phyloP scores from a whole-genome alignment of 1,140 invertebrate genomes.

The Drosophila kohkoa region DNA sequence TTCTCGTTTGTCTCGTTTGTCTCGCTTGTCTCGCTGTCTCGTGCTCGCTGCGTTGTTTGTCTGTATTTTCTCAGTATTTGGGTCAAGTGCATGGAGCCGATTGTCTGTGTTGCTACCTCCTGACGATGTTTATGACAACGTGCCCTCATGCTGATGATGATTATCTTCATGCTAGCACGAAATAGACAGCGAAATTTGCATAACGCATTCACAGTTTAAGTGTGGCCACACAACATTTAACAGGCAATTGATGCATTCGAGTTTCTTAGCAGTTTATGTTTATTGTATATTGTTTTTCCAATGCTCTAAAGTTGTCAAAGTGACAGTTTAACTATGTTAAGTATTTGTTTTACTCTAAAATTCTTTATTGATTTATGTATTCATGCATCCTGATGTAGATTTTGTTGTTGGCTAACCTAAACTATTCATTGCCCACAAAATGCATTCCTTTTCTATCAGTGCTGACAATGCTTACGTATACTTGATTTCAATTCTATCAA shows the following conservation, averaged over 20 bases:
- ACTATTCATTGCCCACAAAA: too few species aligned
- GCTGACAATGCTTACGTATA: too few species aligned
- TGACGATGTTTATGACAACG: constrained; percentile 11
- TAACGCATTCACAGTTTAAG: constrained; percentile 35
- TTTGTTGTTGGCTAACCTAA: too few species aligned
- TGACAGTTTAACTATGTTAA: background rate
- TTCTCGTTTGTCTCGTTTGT: constrained; percentile 11
- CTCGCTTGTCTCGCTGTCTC: constrained; percentile 47
- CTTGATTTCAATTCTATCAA: too few species aligned
- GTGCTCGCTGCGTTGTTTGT: constrained; percentile 65
- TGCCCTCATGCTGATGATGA: constrained; percentile 1
- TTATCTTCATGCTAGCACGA: constrained; percentile 2
- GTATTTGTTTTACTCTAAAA: too few species aligned
- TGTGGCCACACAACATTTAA: background rate
- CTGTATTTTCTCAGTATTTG: constrained; percentile 57
- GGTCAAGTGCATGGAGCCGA: constrained; percentile 75
- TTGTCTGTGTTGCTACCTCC: constrained; percentile 27
- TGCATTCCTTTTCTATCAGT: too few species aligned
- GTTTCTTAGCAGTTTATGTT: background rate
- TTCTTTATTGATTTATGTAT: too few species aligned
- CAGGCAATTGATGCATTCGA: background rate
- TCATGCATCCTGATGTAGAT: too few species aligned
- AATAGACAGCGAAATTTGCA: constrained; percentile 39
- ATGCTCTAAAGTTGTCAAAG: too few species aligned
- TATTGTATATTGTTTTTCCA: background rate